Base-by-base conservation (phyloP, 2,888 invertebrate species). In the Leucozona laternaria region DNA sequence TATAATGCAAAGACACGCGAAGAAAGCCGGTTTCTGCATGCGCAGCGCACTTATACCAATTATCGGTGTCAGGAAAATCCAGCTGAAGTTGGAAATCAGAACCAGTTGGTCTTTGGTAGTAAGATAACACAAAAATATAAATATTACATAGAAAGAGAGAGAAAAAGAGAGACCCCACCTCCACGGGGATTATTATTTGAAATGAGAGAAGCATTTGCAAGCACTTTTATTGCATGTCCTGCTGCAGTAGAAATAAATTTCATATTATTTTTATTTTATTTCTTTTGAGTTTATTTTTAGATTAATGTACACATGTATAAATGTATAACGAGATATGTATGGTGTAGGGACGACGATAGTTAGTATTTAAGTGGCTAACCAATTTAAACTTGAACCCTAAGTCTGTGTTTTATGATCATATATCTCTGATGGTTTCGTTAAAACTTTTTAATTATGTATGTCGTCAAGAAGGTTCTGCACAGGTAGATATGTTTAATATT, bases 51-150 rank as follows among this genome's bases (percentile, higher is more conserved):
- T 81, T 64, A n/a, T n/a, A 64, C 70, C 83, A 79, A 75, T 72
- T 79, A 79, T 75, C 79, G 77, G 81, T 78, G 81, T 77, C 81
- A 85, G 77, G 70, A 79, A 85, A 85, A 85, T 81, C 72, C 85
- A 85, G 80, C 80, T 77, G 76, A 76, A 45, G 64, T 66, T 84
- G 71, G 76, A 76, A 81, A 85, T 81, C 60, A 77, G 68, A 85
- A 85, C 85, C 85, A 57, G 85, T 85, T 85, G 76, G 50, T 68
- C 17, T 66, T 64, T 48, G 31, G 48, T 13, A 48, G 50, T 8
- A 53, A 10, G 15, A 62, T 11, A 45, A 66, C 8, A 17, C 17
- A 50, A 68, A 10, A 53, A 37, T 10, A 37, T 25, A 31, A 20
- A 50, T 34, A 50, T 64, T 28, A 20, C 10, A 28, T 13, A 45